Conservation (phyloP, 2,797 vertebrate genomes). For the Leptodactylus fallax region DNA sequence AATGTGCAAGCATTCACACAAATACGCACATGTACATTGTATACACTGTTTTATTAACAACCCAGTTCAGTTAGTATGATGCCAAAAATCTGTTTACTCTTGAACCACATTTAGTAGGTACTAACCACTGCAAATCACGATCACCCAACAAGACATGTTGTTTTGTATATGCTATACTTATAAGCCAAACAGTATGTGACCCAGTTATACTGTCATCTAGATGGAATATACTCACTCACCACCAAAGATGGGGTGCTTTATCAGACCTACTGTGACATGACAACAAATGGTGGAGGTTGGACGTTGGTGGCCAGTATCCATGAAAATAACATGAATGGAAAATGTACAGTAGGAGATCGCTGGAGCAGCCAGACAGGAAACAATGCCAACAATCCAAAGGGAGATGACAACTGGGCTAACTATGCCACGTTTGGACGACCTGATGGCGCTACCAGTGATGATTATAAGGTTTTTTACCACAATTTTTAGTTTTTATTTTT, state of each 20-base stretch:
- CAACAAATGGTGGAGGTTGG: slow-evolving; percentile 64
- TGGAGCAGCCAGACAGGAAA: slow-evolving; percentile 77
- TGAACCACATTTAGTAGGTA: no score
- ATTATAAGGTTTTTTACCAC: slow-evolving; percentile 67
- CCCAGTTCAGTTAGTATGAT: no score
- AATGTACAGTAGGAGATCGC: slow-evolving; percentile 68
- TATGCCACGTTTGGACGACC: not conserved
- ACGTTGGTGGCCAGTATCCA: slow-evolving; percentile 77
- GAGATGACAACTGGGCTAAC: slow-evolving; percentile 2
- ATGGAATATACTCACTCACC: not conserved
- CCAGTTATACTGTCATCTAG: not conserved
- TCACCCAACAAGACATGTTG: no score
- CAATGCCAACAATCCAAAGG: not conserved
- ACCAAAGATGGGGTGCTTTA: slow-evolving; percentile 67
- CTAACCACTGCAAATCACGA: no score
- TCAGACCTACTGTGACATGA: slow-evolving; percentile 80
- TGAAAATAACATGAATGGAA: slow-evolving; percentile 73
- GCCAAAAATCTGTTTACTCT: no score
- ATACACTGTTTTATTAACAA: no score
- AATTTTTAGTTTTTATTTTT: not conserved
- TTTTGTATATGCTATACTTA: no score
- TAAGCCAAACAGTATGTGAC: no score
- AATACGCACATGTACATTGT: no score
- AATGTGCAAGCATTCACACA: no score
- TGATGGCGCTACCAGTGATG: slow-evolving; percentile 42